Conservation (phyloP, 2,888 invertebrate species). For the Tigriopus californicus region DNA sequence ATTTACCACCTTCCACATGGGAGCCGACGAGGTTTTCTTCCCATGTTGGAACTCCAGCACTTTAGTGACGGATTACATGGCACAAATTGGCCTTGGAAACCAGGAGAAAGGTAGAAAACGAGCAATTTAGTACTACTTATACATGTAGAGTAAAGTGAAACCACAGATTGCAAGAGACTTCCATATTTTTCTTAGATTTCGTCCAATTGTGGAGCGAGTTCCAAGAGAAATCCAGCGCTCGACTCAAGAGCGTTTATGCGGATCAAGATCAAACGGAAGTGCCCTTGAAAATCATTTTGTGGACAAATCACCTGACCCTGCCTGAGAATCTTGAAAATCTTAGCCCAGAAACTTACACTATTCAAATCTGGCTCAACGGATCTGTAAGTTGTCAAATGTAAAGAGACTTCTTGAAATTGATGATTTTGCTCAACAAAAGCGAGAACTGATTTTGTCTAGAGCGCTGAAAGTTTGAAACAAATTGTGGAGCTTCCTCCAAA, state of each 20-base stretch:
- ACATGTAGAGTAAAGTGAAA: no score
- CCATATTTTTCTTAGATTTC: conserved; percentile 29
- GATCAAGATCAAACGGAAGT: conserved; percentile 7
- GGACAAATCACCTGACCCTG: conserved; percentile 20
- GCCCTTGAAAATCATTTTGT: conserved; percentile 5
- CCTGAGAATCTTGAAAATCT: conserved; percentile 30
- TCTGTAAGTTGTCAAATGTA: neutral
- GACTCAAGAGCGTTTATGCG: neutral
- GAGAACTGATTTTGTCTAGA: no score
- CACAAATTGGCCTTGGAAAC: conserved; percentile 25
- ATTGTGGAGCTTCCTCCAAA: no score
- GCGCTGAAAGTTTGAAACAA: no score
- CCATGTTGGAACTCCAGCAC: conserved; percentile 58
- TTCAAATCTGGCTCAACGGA: conserved; percentile 53
- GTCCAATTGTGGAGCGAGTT: conserved; percentile 24
- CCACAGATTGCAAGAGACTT: no score
- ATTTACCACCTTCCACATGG: conserved; percentile 69
- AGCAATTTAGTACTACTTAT: no score
- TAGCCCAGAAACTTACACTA: conserved; percentile 52
- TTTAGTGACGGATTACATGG: conserved; percentile 45
- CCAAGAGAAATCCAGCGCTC: conserved; percentile 18
- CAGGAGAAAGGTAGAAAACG: conserved; percentile 17
- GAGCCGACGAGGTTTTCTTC: conserved; percentile 63
- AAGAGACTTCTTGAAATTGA: no score
- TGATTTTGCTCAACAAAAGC: no score